A percentile compares a stretch with the other conserved stretches of the same genome.
phyloP scores from a whole-genome alignment of 2,113 vertebrate genomes.

The Oncorhynchus tshawytscha region DNA sequence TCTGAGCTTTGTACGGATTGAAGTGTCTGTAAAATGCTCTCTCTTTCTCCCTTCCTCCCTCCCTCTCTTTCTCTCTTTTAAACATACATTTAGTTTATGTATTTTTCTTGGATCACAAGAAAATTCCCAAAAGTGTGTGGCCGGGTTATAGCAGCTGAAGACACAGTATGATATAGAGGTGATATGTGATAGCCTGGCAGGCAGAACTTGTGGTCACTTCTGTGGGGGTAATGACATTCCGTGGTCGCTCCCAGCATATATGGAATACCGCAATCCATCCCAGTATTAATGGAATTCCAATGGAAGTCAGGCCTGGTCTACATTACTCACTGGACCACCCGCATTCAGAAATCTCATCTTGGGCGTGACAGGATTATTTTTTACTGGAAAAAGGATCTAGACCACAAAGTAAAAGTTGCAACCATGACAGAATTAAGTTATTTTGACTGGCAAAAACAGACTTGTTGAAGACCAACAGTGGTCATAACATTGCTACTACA shows the following conservation, averaged over 20 bases:
- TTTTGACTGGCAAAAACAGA: too few relatives aligned
- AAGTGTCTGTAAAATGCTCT: neutral
- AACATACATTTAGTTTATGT: too few relatives aligned
- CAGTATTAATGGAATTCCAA: conserved; percentile 61
- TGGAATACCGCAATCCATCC: conserved; percentile 45
- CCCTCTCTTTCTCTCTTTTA: neutral
- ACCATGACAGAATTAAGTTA: too few relatives aligned
- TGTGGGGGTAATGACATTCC: conserved; percentile 62
- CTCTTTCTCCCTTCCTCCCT: neutral
- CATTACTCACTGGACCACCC: conserved; percentile 65
- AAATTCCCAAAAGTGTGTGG: too few relatives aligned
- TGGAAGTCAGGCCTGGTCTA: conserved; percentile 54
- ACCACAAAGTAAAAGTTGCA: neutral
- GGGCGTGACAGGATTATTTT: conserved; percentile 56
- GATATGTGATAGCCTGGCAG: conserved; percentile 62
- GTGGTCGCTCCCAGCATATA: conserved; percentile 37
- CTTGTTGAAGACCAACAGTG: too few relatives aligned
- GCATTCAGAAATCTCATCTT: conserved; percentile 44
- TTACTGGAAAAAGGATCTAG: conserved; percentile 29
- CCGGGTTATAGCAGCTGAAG: neutral
- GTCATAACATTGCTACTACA: too few relatives aligned
- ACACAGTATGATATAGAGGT: conserved; percentile 27
- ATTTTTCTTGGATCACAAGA: too few relatives aligned
- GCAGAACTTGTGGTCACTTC: conserved; percentile 34
- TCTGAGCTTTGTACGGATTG: conserved; percentile 20